Evolutionary conservation across 1,140 invertebrate species (phyloP).

Genomic region (Eumeta japonica): DNA sequence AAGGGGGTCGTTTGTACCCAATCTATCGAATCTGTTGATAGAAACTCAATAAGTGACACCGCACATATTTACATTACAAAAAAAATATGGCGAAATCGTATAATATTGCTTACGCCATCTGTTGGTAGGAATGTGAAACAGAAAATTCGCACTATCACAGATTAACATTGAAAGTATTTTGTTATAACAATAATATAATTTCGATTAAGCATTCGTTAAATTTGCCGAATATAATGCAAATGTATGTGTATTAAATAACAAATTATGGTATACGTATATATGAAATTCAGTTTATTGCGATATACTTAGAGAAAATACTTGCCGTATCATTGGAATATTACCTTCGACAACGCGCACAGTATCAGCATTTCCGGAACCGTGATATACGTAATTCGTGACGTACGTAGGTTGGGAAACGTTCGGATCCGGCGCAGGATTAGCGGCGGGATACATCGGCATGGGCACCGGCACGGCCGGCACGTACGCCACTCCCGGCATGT

Average conservation of each 20-base stretch:
- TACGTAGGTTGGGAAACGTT: constrained; percentile 15
- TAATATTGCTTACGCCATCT: no score
- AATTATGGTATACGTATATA: no score
- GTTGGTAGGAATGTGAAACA: neutral
- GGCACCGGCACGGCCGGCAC: constrained; percentile 34
- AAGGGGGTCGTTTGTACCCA: constrained; percentile 25
- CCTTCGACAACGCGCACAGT: constrained; percentile 21
- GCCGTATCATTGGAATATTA: no score
- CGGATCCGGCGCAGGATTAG: constrained; percentile 9
- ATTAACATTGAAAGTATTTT: neutral
- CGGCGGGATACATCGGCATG: constrained; percentile 31
- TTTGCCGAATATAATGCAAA: no score
- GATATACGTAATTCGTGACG: constrained; percentile 27
- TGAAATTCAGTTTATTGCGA: no score
- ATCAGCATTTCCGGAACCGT: constrained; percentile 16
- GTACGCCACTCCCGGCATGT: constrained; percentile 26
- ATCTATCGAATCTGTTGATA: constrained; percentile 23
- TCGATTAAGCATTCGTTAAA: no score
- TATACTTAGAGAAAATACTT: neutral
- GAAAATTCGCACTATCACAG: neutral
- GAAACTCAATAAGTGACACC: neutral
- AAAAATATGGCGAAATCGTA: constrained; percentile 3
- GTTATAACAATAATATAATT: no score
- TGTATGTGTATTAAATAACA: no score
- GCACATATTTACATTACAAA: constrained; percentile 1